Conservation (phyloP, 2,797 vertebrate genomes). For the Fistularia commersonii region DNA sequence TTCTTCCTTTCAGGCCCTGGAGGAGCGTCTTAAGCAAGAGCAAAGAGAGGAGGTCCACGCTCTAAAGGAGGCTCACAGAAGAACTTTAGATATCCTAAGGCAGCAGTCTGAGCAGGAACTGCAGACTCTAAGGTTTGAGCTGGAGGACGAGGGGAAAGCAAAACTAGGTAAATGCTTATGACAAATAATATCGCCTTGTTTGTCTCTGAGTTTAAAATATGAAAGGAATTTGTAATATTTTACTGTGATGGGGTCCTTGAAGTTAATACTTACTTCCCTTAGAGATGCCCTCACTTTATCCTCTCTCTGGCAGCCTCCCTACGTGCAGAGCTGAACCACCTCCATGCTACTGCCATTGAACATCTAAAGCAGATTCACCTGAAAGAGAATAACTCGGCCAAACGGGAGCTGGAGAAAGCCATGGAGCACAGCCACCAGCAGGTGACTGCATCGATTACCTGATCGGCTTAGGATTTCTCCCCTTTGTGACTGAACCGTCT, state of each 20-base stretch:
- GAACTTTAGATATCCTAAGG: conserved; percentile 89
- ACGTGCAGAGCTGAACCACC: conserved; percentile 93
- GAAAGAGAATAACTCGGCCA: conserved; percentile 82
- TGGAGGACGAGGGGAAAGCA: conserved; percentile 96
- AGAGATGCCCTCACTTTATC: neutral
- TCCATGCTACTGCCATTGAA: conserved; percentile 90
- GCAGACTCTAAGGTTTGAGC: conserved; percentile 91
- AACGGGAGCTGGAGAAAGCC: conserved; percentile 86
- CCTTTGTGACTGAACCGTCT: neutral
- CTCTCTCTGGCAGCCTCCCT: conserved; percentile 80
- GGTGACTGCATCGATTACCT: conserved; percentile 57
- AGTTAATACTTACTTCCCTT: neutral
- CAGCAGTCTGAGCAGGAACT: conserved; percentile 95
- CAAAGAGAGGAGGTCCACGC: conserved; percentile 90
- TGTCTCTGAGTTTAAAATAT: too few species aligned
- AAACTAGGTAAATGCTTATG: conserved; percentile 77
- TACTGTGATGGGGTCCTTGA: neutral
- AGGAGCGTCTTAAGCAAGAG: conserved; percentile 91
- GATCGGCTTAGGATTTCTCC: accelerated
- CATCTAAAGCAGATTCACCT: conserved; percentile 89
- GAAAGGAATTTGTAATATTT: too few species aligned
- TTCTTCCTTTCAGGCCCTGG: conserved; percentile 79
- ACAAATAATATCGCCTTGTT: neutral
- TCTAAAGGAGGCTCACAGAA: conserved; percentile 91
- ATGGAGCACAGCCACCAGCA: conserved; percentile 85